Percentiles rank a stretch among this genome's conserved stretches.
Evolutionary conservation across 1,140 invertebrate species (phyloP).

Genomic region (Centruroides sculpturatus): DNA sequence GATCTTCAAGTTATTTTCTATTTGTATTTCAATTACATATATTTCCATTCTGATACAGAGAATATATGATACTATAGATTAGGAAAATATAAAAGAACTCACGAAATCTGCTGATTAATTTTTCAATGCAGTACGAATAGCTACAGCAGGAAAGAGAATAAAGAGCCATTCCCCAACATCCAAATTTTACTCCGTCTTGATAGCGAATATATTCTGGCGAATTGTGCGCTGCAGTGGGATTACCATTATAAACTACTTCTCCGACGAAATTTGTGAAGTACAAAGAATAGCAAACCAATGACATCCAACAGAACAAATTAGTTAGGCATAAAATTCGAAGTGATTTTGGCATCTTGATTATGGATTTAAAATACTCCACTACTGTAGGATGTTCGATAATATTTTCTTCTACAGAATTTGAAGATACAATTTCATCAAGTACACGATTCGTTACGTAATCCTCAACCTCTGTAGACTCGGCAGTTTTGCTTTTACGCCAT

Average conservation of each 20-base stretch:
- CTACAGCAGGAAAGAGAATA: constrained; percentile 87
- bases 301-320: constrained; percentile 96
- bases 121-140: constrained; percentile 81
- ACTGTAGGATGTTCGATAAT: constrained; percentile 20
- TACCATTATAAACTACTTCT: constrained; percentile 81
- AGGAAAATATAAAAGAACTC: constrained; percentile 17
- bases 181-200: constrained; percentile 81
- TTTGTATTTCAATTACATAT: too few species aligned
- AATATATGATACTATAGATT: too few species aligned
- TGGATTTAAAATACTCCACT: constrained; percentile 67
- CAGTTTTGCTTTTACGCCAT: too few species aligned
- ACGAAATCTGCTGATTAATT: constrained; percentile 69
- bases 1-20: too few species aligned
- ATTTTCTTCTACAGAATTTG: too few species aligned
- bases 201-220: constrained; percentile 47
- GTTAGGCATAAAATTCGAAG: constrained; percentile 76
- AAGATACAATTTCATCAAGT: background rate
- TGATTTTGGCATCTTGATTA: constrained; percentile 74
- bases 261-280: constrained; percentile 97
- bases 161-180: constrained; percentile 92
- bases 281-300: constrained; percentile 87
- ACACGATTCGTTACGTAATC: background rate
- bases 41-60: too few species aligned
- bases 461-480: background rate
- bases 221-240: constrained; percentile 61